Base-by-base conservation (phyloP, 53 echinoderm and acorn worm genomes). In the Zoroaster sp. region DNA sequence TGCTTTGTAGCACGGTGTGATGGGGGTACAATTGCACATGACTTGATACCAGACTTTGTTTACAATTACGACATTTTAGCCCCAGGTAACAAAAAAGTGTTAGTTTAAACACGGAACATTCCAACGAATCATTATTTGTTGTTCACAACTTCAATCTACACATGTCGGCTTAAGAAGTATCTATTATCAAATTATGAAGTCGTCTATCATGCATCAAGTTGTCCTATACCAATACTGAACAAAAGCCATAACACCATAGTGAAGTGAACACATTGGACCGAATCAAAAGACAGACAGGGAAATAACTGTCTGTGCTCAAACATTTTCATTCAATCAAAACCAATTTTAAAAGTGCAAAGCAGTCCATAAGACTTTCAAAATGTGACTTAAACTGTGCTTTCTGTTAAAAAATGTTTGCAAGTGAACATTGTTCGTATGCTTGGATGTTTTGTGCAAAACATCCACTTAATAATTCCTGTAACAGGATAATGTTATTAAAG, bases 401-500 rank as follows among this genome's bases (percentile, higher is more conserved):
- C 17, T 32, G 33, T 77, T 35, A 31, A 34, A 14, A 34, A 30
- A 59, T 23, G 63, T 34, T 78, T 38, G 36, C 55, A 59, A 51
- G 55, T 20, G 14, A 11, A 68, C 67, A 67, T 81, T 81, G 81
- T 81, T 81, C 33, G 38, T 31, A 20, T 66, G n/a, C 34, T 37
- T 67, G 42, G 67, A 32, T 81, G 81, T 66, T 81, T 81, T 81
- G 67, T 81, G 66, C 81, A 81, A 81, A 81, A 81, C 81, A 81
- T 15, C 42, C 67, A 41, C 20, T 81, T 66, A 33, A 40, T 33
- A 81, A 67, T 67, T 81, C 81, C 41, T 42, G 12, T 13, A 10
- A 81, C 63, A 66, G 81, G 42, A 81, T 40, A 67, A 38, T 63
- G 67, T 37, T 40, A 81, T 66, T 80, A 66, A 66, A 80, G 10